Evolutionary conservation across 2,113 vertebrate genomes (phyloP).

Genomic region (Litocranius walleri): DNA sequence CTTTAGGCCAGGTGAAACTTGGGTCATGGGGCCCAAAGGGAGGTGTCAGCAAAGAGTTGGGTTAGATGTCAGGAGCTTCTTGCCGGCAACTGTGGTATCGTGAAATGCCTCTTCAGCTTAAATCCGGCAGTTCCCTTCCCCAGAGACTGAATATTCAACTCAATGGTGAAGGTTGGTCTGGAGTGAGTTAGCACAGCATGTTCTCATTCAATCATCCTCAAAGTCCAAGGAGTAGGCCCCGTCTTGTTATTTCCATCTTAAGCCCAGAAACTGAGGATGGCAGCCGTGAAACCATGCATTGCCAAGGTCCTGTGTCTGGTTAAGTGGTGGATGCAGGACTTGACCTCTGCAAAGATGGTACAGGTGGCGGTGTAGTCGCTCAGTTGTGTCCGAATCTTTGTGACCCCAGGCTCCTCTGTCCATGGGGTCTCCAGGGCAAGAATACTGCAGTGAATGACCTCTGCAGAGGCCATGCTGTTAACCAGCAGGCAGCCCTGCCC

Average conservation of each 20-base stretch:
- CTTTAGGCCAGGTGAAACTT: neutral
- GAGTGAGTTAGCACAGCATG: neutral
- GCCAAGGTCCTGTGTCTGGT: neutral
- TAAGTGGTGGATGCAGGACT: neutral
- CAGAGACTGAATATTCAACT: neutral
- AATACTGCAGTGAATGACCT: neutral
- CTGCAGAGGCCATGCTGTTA: neutral
- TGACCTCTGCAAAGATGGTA: neutral
- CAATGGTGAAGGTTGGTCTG: rapidly evolving
- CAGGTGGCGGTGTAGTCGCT: neutral
- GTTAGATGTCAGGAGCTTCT: neutral
- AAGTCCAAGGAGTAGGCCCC: neutral
- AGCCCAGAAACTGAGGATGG: neutral
- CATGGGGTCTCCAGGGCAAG: neutral
- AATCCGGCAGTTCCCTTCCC: neutral
- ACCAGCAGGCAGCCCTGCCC: neutral
- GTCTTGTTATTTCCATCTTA: neutral
- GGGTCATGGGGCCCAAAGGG: neutral
- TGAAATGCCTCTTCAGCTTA: neutral
- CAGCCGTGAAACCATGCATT: neutral
- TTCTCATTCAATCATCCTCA: neutral
- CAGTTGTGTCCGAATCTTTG: neutral
- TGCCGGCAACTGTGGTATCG: neutral
- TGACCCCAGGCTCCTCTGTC: neutral
- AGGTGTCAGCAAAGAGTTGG: neutral